Evolutionary conservation across 2,888 invertebrate species (phyloP), one percentile per base, ranked within the genome.

Genomic region (Dichetophora obliterata): DNA sequence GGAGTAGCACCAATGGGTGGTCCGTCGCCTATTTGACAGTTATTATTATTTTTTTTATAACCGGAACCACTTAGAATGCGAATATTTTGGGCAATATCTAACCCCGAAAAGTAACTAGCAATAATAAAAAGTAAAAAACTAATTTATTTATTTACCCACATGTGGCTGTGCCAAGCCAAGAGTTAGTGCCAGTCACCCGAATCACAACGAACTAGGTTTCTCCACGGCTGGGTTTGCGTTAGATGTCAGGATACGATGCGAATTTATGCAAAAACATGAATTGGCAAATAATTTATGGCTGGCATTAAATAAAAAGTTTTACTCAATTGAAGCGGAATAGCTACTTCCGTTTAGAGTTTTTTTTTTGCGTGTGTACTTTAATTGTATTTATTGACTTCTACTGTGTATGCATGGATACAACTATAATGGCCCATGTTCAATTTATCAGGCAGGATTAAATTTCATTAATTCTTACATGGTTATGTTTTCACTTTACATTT

Each of bases 251-350:
- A 16, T 19, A 11, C 27, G 14, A 16, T 14, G 22, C 11, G 48
- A 14, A 69, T 69, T 50, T 50, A 69, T 69, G 69, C 69, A 69
- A 69, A 80, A 76, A 76, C 77, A 81, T 79, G 75, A 79, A 81
- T 80, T 75, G 69, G 76, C 77, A 78, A 76, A 79, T 82, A 80
- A 82, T 81, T 82, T 82, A 82, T 82, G 75, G 77, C 80, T 63
- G 63, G 77, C 75, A 78, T 61, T 73, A 75, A 76, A 68, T 75
- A 79, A 61, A 50, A 75, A 68, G 14, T 52, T 72, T 72, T 59
- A 19, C 54, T 31, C n/a, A 43, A 19, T 14, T 31, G 57, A 54
- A 50, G 59, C 61, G 61, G 48, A 57, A 14, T 27, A 27, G 72
- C 48, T 37, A 59, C 37, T 71, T 72, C 22, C 24, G 43, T n/a